These are phyloP conservation scores for Luperina nickerlii DNA, from an alignment of 2,888 invertebrate species.

Conservation along the genomic window DNA sequence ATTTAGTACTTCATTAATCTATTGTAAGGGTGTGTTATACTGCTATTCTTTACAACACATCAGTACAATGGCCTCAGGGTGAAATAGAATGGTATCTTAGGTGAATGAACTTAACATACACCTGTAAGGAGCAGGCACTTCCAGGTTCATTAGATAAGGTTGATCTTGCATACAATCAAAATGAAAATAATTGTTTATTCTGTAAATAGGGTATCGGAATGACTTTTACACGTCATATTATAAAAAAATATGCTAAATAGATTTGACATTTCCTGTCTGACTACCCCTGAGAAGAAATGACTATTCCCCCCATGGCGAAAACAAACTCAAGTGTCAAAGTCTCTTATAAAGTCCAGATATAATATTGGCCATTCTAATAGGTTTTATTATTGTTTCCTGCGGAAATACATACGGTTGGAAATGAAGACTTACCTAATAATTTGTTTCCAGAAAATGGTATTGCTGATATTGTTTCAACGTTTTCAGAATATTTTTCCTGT, in stretches of 20 bases:
- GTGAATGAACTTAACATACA: slow-evolving; percentile 37
- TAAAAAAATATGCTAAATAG: too few species aligned
- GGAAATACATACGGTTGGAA: neutral
- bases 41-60: slow-evolving; percentile 32
- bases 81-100: neutral
- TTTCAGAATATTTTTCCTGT: slow-evolving; percentile 8
- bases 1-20: slow-evolving; percentile 27
- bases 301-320: too few species aligned
- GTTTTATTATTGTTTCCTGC: neutral
- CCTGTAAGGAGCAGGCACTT: neutral
- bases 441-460: slow-evolving; percentile 3
- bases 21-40: neutral
- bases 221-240: too few species aligned
- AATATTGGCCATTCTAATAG: too few species aligned
- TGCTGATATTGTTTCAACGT: neutral
- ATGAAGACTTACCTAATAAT: neutral
- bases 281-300: too few species aligned
- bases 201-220: too few species aligned
- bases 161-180: neutral
- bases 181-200: neutral
- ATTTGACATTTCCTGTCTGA: too few species aligned
- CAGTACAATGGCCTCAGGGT: slow-evolving; percentile 4
- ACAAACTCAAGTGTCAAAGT: too few species aligned
- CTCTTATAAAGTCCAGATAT: too few species aligned
- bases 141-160: neutral